Base-by-base conservation (phyloP, 92 coral and sea anemone species). In the Actinernus sp. region DNA sequence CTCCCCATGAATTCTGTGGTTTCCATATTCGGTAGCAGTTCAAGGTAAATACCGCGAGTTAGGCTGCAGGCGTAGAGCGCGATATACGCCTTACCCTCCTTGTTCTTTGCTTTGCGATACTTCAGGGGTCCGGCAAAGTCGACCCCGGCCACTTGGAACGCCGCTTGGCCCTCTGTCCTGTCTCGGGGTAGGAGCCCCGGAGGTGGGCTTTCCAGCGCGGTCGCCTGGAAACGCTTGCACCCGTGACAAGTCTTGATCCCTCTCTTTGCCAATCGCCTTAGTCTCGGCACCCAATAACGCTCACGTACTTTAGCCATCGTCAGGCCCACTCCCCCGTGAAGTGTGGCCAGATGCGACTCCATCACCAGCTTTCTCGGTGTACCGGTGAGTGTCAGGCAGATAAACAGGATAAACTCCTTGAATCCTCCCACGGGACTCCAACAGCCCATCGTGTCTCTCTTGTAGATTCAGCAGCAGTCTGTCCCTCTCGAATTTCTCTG, bases 311-410 rank as follows among this genome's bases (percentile, higher is more conserved):
- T 43, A 14, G 49, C 21, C 49, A 36, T 36, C 7, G 41, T 36
- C 41, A 36, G 7, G 8, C 41, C 41, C 7, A 36, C 41, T 36
- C 41, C 49, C 49, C 49, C 49, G 21, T 43, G 49, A 19, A 43
- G 21, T 24, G 49, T 43, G 20, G 49, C 21, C 49, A 43, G 21
- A 24, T 43, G 49, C 49, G 49, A 19, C 16, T 43, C 49, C 49
- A 43, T 43, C n/a, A n/a, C n/a, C n/a, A n/a, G n/a, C n/a, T n/a
- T n/a, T n/a, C n/a, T n/a, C n/a, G n/a, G n/a, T n/a, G n/a, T n/a
- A n/a, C n/a, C n/a, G n/a, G n/a, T n/a, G n/a, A n/a, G 74, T 31
- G 56, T 65, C 83, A 53, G 83, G 74, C 25, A 76, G 45, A 25
- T 76, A 76, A 13, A 64, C 45, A 29, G 74, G 74, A 20, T 76